Conservation (phyloP, 2,113 vertebrate species). For the Panthera leo region DNA sequence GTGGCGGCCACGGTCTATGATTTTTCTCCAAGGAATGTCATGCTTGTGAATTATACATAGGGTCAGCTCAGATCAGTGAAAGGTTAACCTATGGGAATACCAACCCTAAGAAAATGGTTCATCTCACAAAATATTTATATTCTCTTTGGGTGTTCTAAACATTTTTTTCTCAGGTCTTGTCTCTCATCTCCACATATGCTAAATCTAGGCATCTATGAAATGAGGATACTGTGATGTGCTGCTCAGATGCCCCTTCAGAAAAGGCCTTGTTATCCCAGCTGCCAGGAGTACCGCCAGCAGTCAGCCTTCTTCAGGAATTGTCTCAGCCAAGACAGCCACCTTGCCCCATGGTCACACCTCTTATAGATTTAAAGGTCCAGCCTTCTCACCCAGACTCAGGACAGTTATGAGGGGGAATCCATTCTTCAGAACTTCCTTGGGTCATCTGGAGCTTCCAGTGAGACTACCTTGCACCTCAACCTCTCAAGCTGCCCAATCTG, state of each 20-base stretch:
- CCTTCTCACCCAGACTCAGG: background rate
- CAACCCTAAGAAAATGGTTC: background rate
- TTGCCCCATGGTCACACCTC: accelerated
- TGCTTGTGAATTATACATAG: constrained; percentile 15
- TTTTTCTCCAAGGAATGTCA: background rate
- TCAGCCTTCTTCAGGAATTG: background rate
- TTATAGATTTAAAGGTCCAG: background rate
- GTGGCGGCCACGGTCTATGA: background rate
- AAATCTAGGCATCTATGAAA: background rate
- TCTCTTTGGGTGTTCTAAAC: background rate
- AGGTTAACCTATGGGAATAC: background rate
- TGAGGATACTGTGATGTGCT: background rate
- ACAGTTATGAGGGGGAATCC: background rate
- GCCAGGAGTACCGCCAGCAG: too few species aligned
- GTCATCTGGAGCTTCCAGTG: background rate
- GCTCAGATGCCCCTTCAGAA: background rate
- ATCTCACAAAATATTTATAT: background rate
- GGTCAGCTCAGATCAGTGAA: background rate
- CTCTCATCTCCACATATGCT: background rate
- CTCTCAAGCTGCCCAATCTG: background rate
- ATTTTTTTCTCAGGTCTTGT: background rate
- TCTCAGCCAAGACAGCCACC: background rate
- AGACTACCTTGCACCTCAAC: background rate
- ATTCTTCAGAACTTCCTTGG: background rate
- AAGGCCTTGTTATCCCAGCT: background rate